Evolutionary conservation across 2,113 vertebrate species (phyloP).

Genomic region (Vimba vimba): DNA sequence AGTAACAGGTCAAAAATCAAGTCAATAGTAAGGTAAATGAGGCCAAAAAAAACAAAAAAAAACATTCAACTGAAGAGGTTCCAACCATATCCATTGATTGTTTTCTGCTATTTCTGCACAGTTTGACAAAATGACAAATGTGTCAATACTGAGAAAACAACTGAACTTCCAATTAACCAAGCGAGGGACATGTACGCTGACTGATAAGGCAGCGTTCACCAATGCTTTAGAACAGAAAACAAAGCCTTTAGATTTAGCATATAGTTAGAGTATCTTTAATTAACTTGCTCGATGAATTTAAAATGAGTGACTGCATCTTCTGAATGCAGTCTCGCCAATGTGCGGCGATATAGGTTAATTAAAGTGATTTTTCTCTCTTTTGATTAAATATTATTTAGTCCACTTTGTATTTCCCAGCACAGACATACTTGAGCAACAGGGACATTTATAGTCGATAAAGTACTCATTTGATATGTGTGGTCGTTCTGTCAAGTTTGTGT

Average conservation of each 20-base stretch:
- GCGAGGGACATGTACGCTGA: neutral
- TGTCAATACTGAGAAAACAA: conserved; percentile 12
- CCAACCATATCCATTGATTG: neutral
- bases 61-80: neutral
- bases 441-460: neutral
- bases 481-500: neutral
- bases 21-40: neutral
- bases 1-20: neutral
- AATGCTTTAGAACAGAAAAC: conserved; percentile 10
- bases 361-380: neutral
- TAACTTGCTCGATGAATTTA: conserved; percentile 10
- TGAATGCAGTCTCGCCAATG: neutral
- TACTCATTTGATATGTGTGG: conserved; percentile 11
- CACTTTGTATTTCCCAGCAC: neutral
- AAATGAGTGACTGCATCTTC: neutral
- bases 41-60: neutral
- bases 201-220: neutral
- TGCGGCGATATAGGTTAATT: neutral
- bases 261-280: conserved; percentile 14
- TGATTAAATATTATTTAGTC: neutral
- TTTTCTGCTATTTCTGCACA: conserved; percentile 5
- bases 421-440: neutral
- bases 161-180: conserved; percentile 33
- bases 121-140: conserved; percentile 39
- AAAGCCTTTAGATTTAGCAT: conserved; percentile 8